These are phyloP conservation scores for Notothenia rossii DNA, from an alignment of 2,113 vertebrate species.

Conservation along the genomic window DNA sequence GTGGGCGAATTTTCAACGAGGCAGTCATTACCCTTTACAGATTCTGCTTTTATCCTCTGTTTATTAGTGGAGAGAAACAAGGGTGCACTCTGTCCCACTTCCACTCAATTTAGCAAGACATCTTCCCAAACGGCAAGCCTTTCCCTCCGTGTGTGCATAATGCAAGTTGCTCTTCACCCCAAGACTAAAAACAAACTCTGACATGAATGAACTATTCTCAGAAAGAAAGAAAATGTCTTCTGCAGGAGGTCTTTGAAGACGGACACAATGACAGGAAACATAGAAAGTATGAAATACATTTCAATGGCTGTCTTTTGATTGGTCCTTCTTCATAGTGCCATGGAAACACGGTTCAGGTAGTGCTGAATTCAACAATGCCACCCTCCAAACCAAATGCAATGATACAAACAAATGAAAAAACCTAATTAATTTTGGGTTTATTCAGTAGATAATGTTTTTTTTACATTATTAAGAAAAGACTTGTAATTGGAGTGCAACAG, in stretches of 20 bases:
- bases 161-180: neutral
- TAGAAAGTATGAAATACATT: neutral
- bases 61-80: slow-evolving; percentile 40
- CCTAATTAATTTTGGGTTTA: neutral
- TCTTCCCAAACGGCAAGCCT: slow-evolving; percentile 6
- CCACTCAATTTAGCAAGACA: slow-evolving; percentile 32
- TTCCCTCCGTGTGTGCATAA: neutral
- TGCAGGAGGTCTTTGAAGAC: neutral
- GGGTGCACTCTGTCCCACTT: slow-evolving; percentile 38
- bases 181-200: neutral
- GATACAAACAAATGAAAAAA: neutral
- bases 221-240: slow-evolving; percentile 1
- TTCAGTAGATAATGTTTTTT: slow-evolving; percentile 9
- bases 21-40: too few relatives aligned
- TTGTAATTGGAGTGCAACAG: slow-evolving; percentile 24
- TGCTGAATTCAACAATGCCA: neutral
- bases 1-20: too few relatives aligned
- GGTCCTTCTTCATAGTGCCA: neutral
- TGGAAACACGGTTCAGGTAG: neutral
- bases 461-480: too few relatives aligned
- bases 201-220: slow-evolving; percentile 6
- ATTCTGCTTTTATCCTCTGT: slow-evolving; percentile 34
- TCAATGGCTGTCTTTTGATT: neutral
- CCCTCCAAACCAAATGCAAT: neutral
- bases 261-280: neutral